These are phyloP conservation scores for Melanargia galathea DNA, from an alignment of 2,888 invertebrate genomes.

Conservation along the genomic window DNA sequence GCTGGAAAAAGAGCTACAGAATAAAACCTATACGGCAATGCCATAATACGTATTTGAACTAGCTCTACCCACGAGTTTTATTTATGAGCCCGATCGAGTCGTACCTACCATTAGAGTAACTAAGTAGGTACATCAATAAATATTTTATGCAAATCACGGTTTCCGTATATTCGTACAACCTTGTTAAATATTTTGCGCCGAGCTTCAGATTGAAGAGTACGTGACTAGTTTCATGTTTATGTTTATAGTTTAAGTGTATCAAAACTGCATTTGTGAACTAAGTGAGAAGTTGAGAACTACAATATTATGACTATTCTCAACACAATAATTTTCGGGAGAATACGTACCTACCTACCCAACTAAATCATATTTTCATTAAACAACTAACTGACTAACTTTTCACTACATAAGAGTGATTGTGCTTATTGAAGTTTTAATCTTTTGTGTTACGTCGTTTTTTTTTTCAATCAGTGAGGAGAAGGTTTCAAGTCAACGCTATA, in stretches of 20 bases:
- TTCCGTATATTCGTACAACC: conserved; percentile 1
- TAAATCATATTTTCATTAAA: background rate
- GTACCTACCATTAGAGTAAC: background rate
- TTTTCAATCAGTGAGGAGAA: too few species aligned
- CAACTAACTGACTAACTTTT: background rate
- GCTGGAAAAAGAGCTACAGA: background rate
- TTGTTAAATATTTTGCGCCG: background rate
- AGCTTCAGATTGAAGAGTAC: too few species aligned
- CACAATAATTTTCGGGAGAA: background rate
- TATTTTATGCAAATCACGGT: background rate
- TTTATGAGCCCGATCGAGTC: background rate
- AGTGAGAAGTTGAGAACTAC: background rate
- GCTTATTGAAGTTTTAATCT: too few species aligned
- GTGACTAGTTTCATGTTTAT: too few species aligned
- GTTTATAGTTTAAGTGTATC: background rate
- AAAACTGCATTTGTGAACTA: background rate
- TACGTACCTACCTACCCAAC: background rate
- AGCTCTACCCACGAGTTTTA: background rate
- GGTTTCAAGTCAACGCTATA: too few species aligned
- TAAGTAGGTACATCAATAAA: conserved; percentile 5
- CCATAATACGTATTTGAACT: background rate
- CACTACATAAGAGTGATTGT: too few species aligned
- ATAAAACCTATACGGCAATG: background rate
- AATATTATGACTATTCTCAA: background rate
- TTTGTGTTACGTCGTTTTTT: too few species aligned